Evolutionary conservation across 2,113 vertebrate genomes (phyloP).

Genomic region (Trogon surrucura): DNA sequence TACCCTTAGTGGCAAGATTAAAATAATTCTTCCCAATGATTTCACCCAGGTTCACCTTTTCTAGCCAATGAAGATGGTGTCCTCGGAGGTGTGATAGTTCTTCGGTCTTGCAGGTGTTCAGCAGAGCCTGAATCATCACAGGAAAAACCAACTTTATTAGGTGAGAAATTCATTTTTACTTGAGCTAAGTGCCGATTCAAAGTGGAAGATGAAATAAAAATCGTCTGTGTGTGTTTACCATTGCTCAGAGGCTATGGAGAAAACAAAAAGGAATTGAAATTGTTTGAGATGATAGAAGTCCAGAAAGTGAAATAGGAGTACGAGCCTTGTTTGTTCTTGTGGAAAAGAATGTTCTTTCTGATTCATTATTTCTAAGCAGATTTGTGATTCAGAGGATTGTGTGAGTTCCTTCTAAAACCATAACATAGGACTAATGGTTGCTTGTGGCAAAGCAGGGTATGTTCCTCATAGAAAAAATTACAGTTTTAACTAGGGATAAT

Average conservation of each 20-base stretch:
- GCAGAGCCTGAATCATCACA: conserved; percentile 82
- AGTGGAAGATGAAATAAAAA: neutral
- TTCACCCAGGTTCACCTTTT: conserved; percentile 91
- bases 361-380: neutral
- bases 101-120: conserved; percentile 90
- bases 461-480: neutral
- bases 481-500: neutral
- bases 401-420: neutral
- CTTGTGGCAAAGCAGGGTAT: neutral
- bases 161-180: conserved; percentile 72
- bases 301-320: neutral
- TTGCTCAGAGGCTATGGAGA: neutral
- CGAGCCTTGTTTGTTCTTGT: neutral
- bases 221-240: accelerated
- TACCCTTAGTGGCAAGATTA: neutral
- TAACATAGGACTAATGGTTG: neutral
- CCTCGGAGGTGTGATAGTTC: conserved; percentile 94
- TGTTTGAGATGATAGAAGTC: neutral
- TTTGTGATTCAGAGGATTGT: neutral
- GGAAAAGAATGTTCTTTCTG: neutral
- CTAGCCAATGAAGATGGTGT: conserved; percentile 94
- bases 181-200: neutral
- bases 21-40: neutral
- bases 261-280: neutral
- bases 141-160: conserved; percentile 89